phyloP scores from a whole-genome alignment of 2,113 vertebrate genomes.

The Bombycilla garrulus region DNA sequence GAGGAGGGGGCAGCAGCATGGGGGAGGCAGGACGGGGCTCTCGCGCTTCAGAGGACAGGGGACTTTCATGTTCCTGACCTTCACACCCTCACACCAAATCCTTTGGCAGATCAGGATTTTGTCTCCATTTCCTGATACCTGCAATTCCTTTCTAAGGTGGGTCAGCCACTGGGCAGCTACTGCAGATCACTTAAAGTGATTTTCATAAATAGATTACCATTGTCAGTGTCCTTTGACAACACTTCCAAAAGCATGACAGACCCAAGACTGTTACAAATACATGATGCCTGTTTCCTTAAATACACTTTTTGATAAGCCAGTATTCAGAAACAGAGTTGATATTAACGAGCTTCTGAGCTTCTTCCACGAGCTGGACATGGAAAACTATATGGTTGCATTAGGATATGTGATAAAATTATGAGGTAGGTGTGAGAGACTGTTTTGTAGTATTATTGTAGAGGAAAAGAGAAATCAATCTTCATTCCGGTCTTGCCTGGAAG shows the following conservation, averaged over 20 bases:
- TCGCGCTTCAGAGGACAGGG: background rate
- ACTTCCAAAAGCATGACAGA: background rate
- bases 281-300: background rate
- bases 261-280: background rate
- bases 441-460: background rate
- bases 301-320: background rate
- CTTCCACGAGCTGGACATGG: background rate
- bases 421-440: background rate
- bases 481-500: background rate
- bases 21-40: background rate
- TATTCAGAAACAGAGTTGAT: background rate
- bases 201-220: background rate
- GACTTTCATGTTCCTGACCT: background rate
- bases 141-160: background rate
- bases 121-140: background rate
- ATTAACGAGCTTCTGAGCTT: background rate
- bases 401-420: background rate
- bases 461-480: background rate
- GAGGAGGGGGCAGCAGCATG: background rate
- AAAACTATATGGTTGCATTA: background rate
- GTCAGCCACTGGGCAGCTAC: background rate
- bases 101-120: background rate
- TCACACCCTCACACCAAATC: background rate
- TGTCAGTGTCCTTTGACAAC: background rate
- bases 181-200: background rate